phyloP scores from a whole-genome alignment of 2,797 vertebrate genomes.

The Acanthurus tractus region DNA sequence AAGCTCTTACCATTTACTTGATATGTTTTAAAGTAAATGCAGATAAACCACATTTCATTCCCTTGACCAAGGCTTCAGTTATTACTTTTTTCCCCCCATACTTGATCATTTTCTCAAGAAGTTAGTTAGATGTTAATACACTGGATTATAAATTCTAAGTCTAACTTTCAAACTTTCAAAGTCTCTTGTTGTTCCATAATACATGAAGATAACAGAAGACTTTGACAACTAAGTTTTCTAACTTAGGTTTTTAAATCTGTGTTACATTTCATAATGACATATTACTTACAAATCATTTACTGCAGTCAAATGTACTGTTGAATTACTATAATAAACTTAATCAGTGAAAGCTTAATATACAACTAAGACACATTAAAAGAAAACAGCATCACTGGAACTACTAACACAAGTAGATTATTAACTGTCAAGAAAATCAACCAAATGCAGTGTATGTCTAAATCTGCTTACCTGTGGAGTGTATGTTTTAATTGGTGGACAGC shows the following conservation, averaged over 20 bases:
- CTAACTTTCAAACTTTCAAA: neutral
- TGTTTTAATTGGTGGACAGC: conserved; percentile 88
- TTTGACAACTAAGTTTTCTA: too few relatives aligned
- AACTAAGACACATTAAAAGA: neutral
- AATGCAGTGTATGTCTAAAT: neutral
- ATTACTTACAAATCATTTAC: too few relatives aligned
- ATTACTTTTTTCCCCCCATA: neutral
- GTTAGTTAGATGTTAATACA: neutral
- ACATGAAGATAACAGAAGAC: too few relatives aligned
- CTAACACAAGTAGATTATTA: too few relatives aligned
- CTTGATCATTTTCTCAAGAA: neutral
- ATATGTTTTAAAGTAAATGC: neutral
- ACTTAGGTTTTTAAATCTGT: too few relatives aligned
- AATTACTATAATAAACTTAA: too few relatives aligned
- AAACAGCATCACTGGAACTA: neutral
- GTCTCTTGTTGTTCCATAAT: too few relatives aligned
- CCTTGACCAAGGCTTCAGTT: neutral
- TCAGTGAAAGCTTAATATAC: neutral
- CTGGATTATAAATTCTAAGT: neutral
- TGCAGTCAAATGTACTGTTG: too few relatives aligned
- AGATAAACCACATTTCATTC: too few relatives aligned
- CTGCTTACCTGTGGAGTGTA: conserved; percentile 84
- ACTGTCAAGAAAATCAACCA: too few relatives aligned
- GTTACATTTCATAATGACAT: too few relatives aligned
- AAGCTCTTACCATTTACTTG: neutral